Conservation (phyloP, 2,888 invertebrate species). For the Habrosyne pyritoides region DNA sequence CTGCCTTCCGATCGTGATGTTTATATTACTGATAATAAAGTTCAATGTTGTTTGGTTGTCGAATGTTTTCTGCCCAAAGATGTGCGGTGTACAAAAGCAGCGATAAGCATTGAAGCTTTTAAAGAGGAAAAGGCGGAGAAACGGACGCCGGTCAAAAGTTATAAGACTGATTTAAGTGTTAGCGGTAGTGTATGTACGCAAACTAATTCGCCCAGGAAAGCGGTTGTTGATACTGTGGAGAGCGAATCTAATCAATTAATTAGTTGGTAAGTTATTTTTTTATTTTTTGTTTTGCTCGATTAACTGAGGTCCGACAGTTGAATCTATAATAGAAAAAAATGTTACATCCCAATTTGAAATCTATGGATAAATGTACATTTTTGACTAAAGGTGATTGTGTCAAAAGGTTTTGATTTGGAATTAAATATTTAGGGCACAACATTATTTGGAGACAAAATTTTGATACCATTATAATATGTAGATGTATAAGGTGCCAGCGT, state of each 20-base stretch:
- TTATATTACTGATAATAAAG: slow-evolving; percentile 74
- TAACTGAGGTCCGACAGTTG: no score
- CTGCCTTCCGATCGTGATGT: slow-evolving; percentile 81
- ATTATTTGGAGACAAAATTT: no score
- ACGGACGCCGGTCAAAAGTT: slow-evolving; percentile 64
- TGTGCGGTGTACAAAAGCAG: slow-evolving; percentile 85
- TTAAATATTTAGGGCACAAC: no score
- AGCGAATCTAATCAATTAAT: slow-evolving; percentile 58
- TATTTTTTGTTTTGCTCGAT: no score
- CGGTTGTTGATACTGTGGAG: slow-evolving; percentile 47
- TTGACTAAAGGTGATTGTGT: no score
- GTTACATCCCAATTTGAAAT: no score
- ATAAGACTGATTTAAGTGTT: slow-evolving; percentile 79
- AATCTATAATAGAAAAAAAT: no score
- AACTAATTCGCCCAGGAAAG: slow-evolving; percentile 63
- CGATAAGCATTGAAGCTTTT: slow-evolving; percentile 85
- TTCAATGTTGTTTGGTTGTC: slow-evolving; percentile 65
- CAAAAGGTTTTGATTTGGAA: no score
- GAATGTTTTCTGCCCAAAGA: slow-evolving; percentile 85
- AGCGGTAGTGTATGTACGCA: slow-evolving; percentile 61
- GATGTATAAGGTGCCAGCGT: no score
- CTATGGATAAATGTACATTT: no score
- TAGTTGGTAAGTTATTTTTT: slow-evolving; percentile 59
- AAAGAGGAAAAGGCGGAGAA: slow-evolving; percentile 67
- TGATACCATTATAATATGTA: no score